A percentile compares a stretch with the other conserved stretches of the same genome.
Evolutionary conservation across 1,140 invertebrate species (phyloP).

Genomic region (Bombus ignitus): DNA sequence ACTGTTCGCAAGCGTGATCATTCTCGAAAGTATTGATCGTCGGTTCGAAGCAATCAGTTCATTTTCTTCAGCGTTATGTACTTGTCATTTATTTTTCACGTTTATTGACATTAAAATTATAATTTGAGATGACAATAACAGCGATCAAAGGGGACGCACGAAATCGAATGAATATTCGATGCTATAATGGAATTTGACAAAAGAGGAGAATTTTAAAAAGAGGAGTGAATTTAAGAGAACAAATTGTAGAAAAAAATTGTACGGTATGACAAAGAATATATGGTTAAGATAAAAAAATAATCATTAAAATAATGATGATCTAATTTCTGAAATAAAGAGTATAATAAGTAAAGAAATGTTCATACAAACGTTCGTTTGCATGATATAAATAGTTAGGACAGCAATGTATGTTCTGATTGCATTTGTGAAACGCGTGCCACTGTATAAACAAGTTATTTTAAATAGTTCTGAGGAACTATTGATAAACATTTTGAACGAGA

Average conservation of each 20-base stretch:
- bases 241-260: not conserved
- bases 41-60: not conserved
- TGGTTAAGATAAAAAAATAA: not conserved
- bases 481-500: slow-evolving; percentile 58
- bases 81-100: not conserved
- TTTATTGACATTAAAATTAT: not conserved
- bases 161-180: slow-evolving; percentile 5
- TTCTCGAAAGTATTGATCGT: not conserved
- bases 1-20: not conserved
- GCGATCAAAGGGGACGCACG: not conserved
- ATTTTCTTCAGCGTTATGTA: not conserved
- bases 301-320: not conserved
- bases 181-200: not conserved
- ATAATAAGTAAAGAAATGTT: slow-evolving; percentile 4
- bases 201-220: not conserved
- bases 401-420: not conserved
- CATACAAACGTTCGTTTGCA: not conserved
- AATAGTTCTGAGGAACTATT: slow-evolving; percentile 39
- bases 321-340: not conserved
- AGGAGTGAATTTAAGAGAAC: not conserved
- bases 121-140: not conserved
- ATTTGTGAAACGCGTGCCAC: slow-evolving; percentile 45
- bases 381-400: not conserved
- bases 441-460: slow-evolving; percentile 32
- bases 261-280: not conserved